Base-by-base conservation (phyloP, 1,140 invertebrate genomes). In the Dendroctonus ponderosae region DNA sequence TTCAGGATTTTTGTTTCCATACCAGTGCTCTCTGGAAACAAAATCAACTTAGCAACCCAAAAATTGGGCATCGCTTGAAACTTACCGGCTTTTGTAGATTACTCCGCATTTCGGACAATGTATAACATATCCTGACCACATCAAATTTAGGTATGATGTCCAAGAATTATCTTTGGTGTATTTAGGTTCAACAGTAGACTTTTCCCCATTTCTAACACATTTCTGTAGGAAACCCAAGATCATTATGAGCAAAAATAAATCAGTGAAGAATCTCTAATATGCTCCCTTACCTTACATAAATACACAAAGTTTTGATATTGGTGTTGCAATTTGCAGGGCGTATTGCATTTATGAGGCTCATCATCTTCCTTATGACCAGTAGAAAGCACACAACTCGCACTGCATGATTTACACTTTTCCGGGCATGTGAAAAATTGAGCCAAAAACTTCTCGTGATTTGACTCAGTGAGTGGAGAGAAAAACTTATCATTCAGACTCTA, bases 361-460 rank as follows among this genome's bases (percentile, higher is more conserved):
- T 84, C 85, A 66, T 91, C 89, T n/a, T 81, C 82, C 54, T 84
- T 73, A 77, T 94, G 92, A 59, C 91, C 91, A 88, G 92, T 92
- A 57, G 88, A 90, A 44, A 85, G 82, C 61, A 78, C 80, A 76
- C 92, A 94, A n/a, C 87, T 82, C 57, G 77, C 78, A 74, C 82
- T 83, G 80, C 91, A 94, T 39, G 89, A 89, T 42, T 88, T 79
- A 78, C 91, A 94, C 66, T 84, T 85, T 0, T 83, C 79, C 7
- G 85, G 82, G 77, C 91, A 94, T 0, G 90, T 91, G 72, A 93
- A 92, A 79, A 91, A 91, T 74, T 92, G 86, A 71, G 92, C 88
- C 14, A 90, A 87, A 79, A 92, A 92, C 49, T 89, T 80, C 70
- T 85, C 83, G 49, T 85, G 83, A 9, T 83, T 76, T 50, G 80